Base-by-base conservation (phyloP, 2,888 invertebrate species). In the Pammene fasciana region DNA sequence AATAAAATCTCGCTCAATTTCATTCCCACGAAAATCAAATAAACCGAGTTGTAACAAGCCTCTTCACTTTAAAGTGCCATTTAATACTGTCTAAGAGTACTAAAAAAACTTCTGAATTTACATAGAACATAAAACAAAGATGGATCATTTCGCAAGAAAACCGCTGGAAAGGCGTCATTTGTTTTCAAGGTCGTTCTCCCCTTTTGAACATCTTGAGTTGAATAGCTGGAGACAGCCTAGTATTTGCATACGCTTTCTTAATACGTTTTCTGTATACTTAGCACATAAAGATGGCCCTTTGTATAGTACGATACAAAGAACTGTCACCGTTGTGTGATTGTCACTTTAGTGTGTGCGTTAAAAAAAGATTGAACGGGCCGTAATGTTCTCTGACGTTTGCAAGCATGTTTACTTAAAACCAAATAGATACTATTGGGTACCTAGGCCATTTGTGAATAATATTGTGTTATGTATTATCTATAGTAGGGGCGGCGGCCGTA, bases 161-260 rank as follows among this genome's bases (percentile, higher is more conserved):
- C 61, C 41, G 68, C 36, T 62, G 56, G 56, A 26, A 14, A 59
- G 45, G 18, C 18, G 36, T 18, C 41, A 50, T 50, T 54, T 48
- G 67, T 68, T 64, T 64, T 64, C 57, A 68, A 68, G 68, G 68
- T 57, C 68, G 34, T 18, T 38, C 38, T 14, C 46, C 62, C 64
- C 64, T 50, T 64, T 57, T 52, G 13, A 56, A 48, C 7, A 6
- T 62, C 61, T 62, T 55, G 36, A 52, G 36, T 14, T 62, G 64
- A 57, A 68, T 64, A 45, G 61, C 61, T 46, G 34, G 16, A 56
- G 36, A 18, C 50, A 41, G 36, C 48, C 14, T n/a, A 11, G 26
- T 41, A 48, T 64, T 64, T 57, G 34, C 45, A 50, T 62, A 43
- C 41, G 34, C 8, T 18, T 55, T 46, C 46, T 62, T 50, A 43